A percentile compares a stretch with the other conserved stretches of the same genome.
Conservation (phyloP, 2,113 vertebrate species). For the Mobula hypostoma region DNA sequence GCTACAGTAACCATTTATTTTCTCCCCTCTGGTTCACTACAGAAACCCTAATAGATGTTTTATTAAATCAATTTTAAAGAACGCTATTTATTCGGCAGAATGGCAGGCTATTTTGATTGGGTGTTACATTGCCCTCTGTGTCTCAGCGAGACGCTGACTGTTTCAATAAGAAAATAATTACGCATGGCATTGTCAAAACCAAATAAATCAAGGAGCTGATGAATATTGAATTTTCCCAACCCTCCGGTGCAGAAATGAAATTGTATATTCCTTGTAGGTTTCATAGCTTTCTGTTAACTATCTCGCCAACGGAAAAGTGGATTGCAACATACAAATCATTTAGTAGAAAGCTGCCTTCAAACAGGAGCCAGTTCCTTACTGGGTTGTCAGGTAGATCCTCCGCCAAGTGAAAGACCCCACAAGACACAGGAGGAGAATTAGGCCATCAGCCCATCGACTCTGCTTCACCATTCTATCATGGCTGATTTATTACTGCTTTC, state of each 20-base stretch:
- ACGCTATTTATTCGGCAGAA: background rate
- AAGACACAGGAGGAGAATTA: too few relatives aligned
- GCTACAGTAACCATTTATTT: background rate
- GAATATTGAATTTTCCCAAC: background rate
- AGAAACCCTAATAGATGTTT: background rate
- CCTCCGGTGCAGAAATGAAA: background rate
- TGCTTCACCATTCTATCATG: too few relatives aligned
- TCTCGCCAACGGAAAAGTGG: background rate
- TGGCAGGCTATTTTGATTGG: background rate
- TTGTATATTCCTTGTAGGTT: background rate
- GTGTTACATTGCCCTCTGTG: background rate
- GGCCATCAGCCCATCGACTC: too few relatives aligned
- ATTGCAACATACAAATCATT: background rate
- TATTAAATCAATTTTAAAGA: background rate
- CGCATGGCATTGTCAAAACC: background rate
- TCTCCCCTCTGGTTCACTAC: background rate
- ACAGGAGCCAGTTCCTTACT: background rate
- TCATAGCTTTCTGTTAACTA: background rate
- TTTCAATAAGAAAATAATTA: background rate
- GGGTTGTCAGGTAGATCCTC: background rate
- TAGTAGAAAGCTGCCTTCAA: background rate
- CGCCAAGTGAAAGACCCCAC: background rate
- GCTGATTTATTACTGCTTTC: too few relatives aligned
- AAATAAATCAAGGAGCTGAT: slow-evolving; percentile 4
- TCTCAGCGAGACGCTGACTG: background rate